Percentiles rank a stretch among this genome's conserved stretches.
These are phyloP conservation scores for Paraplagusia blochii DNA, from an alignment of 2,113 vertebrate genomes.

Conservation along the genomic window DNA sequence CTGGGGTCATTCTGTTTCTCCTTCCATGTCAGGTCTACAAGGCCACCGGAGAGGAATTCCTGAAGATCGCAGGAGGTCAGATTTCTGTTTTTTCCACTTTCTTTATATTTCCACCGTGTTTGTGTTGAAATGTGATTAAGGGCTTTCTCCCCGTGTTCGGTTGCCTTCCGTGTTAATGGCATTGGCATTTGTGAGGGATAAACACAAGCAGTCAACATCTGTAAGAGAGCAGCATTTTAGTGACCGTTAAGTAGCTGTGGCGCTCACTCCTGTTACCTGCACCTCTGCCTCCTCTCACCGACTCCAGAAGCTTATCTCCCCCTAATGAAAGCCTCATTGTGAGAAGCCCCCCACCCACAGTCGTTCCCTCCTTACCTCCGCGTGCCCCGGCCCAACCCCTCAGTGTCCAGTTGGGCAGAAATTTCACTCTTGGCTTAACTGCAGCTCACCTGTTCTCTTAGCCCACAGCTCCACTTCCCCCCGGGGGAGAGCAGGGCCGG, in stretches of 20 bases:
- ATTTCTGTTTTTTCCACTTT: not conserved
- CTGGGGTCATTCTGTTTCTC: not conserved
- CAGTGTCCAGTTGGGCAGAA: conserved; percentile 55
- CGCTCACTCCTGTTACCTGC: conserved; percentile 52
- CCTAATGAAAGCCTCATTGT: conserved; percentile 78
- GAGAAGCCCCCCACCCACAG: conserved; percentile 24
- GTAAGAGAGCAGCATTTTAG: conserved; percentile 41
- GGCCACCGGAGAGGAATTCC: conserved; percentile 93
- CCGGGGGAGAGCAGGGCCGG: conserved; percentile 47
- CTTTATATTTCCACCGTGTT: conserved; percentile 13
- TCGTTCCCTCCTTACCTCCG: conserved; percentile 39
- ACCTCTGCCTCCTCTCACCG: conserved; percentile 54
- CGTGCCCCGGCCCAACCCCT: conserved; percentile 40
- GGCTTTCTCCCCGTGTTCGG: conserved; percentile 30
- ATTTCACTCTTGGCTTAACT: conserved; percentile 55
- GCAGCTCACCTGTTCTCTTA: conserved; percentile 61
- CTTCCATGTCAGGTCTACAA: conserved; percentile 86
- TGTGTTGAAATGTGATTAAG: conserved; percentile 25
- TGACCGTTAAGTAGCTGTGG: conserved; percentile 25
- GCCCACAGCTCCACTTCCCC: conserved; percentile 43
- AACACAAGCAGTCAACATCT: conserved; percentile 28
- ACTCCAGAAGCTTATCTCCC: conserved; percentile 51
- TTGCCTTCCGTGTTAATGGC: conserved; percentile 31
- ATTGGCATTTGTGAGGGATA: conserved; percentile 35
- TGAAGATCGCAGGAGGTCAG: conserved; percentile 98